These are phyloP conservation scores for Drosophila sordidula DNA, from an alignment of 2,888 invertebrate species.

Conservation along the genomic window DNA sequence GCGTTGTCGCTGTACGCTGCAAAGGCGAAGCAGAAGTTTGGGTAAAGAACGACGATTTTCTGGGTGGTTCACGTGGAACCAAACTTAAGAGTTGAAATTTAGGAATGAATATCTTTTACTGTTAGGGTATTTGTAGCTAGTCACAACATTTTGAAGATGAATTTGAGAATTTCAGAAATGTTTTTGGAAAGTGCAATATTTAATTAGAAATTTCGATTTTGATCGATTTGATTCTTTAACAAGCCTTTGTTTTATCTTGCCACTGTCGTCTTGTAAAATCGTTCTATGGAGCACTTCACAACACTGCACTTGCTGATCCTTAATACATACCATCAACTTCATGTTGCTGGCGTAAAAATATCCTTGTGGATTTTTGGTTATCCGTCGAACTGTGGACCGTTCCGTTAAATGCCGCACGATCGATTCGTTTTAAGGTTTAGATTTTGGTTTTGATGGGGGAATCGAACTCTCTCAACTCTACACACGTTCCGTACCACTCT, in stretches of 20 bases:
- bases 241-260: too few species aligned
- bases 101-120: too few species aligned
- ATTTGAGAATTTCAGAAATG: too few species aligned
- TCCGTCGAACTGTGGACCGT: conserved; percentile 53
- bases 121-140: neutral
- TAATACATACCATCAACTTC: conserved; percentile 84
- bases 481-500: conserved; percentile 70
- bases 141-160: neutral
- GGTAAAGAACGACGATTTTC: neutral
- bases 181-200: too few species aligned
- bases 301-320: conserved; percentile 35
- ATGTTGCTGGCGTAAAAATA: conserved; percentile 68
- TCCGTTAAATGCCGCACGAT: conserved; percentile 44
- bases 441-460: conserved; percentile 18
- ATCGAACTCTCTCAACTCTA: conserved; percentile 48
- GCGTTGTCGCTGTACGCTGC: conserved; percentile 85
- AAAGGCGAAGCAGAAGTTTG: neutral
- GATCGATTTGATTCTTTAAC: too few species aligned
- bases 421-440: conserved; percentile 11
- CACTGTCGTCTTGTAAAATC: neutral
- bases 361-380: conserved; percentile 47
- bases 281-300: conserved; percentile 28
- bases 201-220: too few species aligned
- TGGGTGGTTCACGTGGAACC: neutral
- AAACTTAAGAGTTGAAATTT: too few species aligned